A percentile compares a stretch with the other conserved stretches of the same genome.
Evolutionary conservation across 1,140 invertebrate species (phyloP).

Genomic region (Listronotus oregonensis): DNA sequence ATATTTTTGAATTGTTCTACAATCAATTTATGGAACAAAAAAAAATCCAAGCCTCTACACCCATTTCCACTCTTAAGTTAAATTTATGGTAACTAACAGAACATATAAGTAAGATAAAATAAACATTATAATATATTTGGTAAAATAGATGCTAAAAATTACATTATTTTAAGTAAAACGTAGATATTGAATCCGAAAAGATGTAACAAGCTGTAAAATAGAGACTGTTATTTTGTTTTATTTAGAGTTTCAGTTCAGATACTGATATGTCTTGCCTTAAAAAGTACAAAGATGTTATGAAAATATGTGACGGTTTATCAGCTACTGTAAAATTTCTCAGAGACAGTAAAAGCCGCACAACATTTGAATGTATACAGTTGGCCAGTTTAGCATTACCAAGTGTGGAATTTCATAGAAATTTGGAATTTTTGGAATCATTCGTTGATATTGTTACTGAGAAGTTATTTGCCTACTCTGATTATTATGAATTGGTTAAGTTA

Average conservation of each 20-base stretch:
- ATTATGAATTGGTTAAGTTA: slow-evolving; percentile 18
- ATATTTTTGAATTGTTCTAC: too few relatives aligned
- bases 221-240: neutral
- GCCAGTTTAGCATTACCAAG: slow-evolving; percentile 57
- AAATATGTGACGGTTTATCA: slow-evolving; percentile 59
- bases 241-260: slow-evolving; percentile 42
- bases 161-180: too few relatives aligned
- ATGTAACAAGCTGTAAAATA: neutral
- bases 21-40: too few relatives aligned
- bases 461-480: slow-evolving; percentile 22
- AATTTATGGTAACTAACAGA: too few relatives aligned
- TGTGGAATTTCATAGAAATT: slow-evolving; percentile 59
- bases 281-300: slow-evolving; percentile 56
- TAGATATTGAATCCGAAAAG: too few relatives aligned
- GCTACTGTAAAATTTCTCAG: slow-evolving; percentile 57
- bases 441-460: slow-evolving; percentile 33
- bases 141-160: too few relatives aligned
- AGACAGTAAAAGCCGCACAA: slow-evolving; percentile 48
- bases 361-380: slow-evolving; percentile 51
- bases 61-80: too few relatives aligned
- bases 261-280: slow-evolving; percentile 45
- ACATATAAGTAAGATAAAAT: too few relatives aligned
- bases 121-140: too few relatives aligned
- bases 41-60: too few relatives aligned
- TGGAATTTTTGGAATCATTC: slow-evolving; percentile 52